Percentiles rank a stretch among this genome's conserved stretches.
These are phyloP conservation scores for Acanthurus tractus DNA, from an alignment of 2,797 vertebrate genomes.

Conservation along the genomic window DNA sequence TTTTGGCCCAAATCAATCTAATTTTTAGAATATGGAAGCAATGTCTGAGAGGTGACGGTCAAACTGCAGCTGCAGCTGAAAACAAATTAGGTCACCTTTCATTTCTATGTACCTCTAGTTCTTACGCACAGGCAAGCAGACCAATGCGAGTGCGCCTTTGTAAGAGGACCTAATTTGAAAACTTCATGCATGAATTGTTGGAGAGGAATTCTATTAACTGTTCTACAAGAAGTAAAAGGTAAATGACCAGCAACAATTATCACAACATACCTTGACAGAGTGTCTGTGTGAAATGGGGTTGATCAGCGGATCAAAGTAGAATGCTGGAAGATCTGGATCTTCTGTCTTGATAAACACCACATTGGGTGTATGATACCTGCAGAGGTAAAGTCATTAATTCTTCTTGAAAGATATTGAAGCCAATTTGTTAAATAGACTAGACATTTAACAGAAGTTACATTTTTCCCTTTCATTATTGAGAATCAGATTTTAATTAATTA, in stretches of 20 bases:
- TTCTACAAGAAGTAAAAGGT: not conserved
- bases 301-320: constrained; percentile 99
- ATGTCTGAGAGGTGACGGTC: constrained; percentile 56
- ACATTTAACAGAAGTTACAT: no score
- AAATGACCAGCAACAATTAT: not conserved
- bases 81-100: constrained; percentile 29
- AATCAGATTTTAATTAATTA: not conserved
- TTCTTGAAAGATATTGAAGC: rapidly evolving
- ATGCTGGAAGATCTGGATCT: constrained; percentile 98
- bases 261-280: constrained; percentile 92
- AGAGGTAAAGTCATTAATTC: constrained; percentile 6
- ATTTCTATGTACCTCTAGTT: constrained; percentile 58
- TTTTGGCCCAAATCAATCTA: not conserved
- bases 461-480: rapidly evolving
- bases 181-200: not conserved
- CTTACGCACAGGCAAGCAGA: constrained; percentile 70
- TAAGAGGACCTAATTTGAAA: constrained; percentile 47
- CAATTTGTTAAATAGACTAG: not conserved
- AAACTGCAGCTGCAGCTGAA: constrained; percentile 47
- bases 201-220: not conserved
- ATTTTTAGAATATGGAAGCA: not conserved
- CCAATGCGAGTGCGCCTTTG: constrained; percentile 78
- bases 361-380: constrained; percentile 98
- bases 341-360: constrained; percentile 99
- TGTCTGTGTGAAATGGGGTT: constrained; percentile 99